phyloP scores from a whole-genome alignment of 2,797 vertebrate species.

The Ctenosaura bakeri region DNA sequence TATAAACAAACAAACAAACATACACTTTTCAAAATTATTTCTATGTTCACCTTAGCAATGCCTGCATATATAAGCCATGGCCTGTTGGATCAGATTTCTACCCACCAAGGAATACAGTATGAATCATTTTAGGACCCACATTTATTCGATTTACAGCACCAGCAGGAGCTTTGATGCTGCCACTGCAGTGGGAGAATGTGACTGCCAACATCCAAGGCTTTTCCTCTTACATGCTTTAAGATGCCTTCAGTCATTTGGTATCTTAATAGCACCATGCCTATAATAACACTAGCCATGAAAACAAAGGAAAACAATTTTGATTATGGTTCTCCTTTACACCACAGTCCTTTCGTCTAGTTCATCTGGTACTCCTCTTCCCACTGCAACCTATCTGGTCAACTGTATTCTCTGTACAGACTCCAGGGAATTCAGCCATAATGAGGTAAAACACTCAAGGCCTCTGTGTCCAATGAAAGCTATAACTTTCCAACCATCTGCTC shows the following conservation, averaged over 20 bases:
- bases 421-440: not conserved
- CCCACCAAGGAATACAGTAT: not conserved
- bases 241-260: no score
- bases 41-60: not conserved
- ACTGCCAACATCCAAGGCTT: not conserved
- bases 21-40: not conserved
- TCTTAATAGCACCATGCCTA: not conserved
- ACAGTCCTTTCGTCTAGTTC: not conserved
- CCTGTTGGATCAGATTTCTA: not conserved
- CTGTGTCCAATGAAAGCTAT: not conserved
- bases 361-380: not conserved
- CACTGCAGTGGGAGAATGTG: not conserved
- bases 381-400: not conserved
- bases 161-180: not conserved
- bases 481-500: no score
- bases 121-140: not conserved
- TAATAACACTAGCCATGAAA: not conserved
- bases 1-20: not conserved
- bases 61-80: not conserved
- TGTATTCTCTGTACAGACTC: not conserved
- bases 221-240: not conserved
- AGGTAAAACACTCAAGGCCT: not conserved
- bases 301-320: not conserved
- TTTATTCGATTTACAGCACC: not conserved
- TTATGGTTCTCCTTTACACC: not conserved